These are phyloP conservation scores for Psilopogon haemacephalus DNA, from an alignment of 2,113 vertebrate species.

Conservation along the genomic window DNA sequence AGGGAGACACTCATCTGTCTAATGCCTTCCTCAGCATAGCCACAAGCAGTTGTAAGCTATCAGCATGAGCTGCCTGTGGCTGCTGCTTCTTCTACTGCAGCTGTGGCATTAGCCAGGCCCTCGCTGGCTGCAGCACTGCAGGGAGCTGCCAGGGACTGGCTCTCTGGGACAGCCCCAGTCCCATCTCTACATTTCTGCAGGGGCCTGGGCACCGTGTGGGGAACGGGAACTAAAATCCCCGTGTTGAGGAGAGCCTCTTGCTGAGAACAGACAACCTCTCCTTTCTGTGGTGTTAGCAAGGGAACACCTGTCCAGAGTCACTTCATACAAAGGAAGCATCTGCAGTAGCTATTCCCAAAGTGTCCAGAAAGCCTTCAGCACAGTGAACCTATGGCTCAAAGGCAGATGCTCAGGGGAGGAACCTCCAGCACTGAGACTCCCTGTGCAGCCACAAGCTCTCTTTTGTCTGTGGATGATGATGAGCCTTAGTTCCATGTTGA, in stretches of 20 bases:
- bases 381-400: not conserved
- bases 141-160: too few species aligned
- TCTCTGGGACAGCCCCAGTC: rapidly evolving
- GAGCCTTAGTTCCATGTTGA: not conserved
- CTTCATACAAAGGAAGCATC: not conserved
- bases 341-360: not conserved
- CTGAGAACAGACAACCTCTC: not conserved
- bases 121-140: not conserved
- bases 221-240: not conserved
- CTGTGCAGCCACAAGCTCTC: not conserved
- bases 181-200: not conserved
- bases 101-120: not conserved
- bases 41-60: not conserved
- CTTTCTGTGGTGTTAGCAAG: not conserved
- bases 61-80: not conserved
- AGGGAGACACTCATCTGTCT: not conserved
- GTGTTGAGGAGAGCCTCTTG: not conserved
- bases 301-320: not conserved
- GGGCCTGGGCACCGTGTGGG: not conserved
- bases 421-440: not conserved
- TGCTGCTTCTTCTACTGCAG: rapidly evolving
- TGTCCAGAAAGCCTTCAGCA: not conserved
- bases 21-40: not conserved
- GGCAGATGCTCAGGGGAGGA: not conserved
- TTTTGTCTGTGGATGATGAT: not conserved